These are phyloP conservation scores for Harlomillsia oculata DNA, from an alignment of 1,140 invertebrate species.

Conservation along the genomic window DNA sequence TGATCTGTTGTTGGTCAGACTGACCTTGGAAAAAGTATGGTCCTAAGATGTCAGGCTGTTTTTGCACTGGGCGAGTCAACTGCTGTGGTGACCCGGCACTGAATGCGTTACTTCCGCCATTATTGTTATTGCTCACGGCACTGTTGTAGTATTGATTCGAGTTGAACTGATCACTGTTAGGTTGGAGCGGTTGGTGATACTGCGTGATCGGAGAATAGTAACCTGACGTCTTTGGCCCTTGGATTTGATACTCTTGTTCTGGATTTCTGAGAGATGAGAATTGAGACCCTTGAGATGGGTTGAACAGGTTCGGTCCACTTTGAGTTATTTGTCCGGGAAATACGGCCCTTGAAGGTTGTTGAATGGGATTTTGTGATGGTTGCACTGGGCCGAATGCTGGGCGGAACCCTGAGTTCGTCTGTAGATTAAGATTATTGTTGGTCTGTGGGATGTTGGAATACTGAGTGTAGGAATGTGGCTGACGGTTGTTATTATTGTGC, in stretches of 20 bases:
- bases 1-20: constrained; percentile 12
- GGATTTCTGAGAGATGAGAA: too few species aligned
- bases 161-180: neutral
- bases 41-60: neutral
- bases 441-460: neutral
- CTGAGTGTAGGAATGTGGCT: constrained; percentile 7
- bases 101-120: too few species aligned
- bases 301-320: constrained; percentile 8
- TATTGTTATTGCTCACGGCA: neutral
- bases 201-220: constrained; percentile 34
- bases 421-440: constrained; percentile 1
- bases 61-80: neutral
- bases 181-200: constrained; percentile 22
- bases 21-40: constrained; percentile 8
- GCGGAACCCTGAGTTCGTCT: constrained; percentile 10
- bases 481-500: constrained; percentile 6
- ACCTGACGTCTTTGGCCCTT: constrained; percentile 19
- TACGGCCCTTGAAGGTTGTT: constrained; percentile 2
- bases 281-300: constrained; percentile 6
- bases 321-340: constrained; percentile 24
- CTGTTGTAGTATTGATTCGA: constrained; percentile 11
- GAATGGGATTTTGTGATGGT: neutral
- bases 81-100: neutral
- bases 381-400: constrained; percentile 22
- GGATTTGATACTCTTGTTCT: constrained; percentile 7